Base-by-base conservation (phyloP, 2,797 vertebrate genomes). In the Carcharodon carcharias region DNA sequence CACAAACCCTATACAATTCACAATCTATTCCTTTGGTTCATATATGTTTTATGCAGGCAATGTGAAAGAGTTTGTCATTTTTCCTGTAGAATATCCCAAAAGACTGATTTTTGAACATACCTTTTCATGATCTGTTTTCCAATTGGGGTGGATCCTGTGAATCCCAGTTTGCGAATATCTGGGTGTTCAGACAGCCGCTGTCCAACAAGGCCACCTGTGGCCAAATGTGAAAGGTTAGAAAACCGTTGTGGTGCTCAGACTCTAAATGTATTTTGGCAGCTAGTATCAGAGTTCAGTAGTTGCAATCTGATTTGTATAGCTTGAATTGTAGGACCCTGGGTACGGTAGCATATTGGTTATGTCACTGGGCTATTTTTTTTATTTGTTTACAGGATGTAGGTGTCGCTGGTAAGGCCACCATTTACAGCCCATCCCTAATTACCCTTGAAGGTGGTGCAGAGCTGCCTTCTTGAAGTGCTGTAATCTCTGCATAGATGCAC, bases 41-140 rank as follows among this genome's bases (percentile, higher is more conserved):
- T 35, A 69, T 69, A 73, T 1, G 26, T 73, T 12, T 77, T 35
- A n/a, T n/a, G 35, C 31, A 77, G 3, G 11, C 9, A 77, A n/a
- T 26, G 23, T 12, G 73, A 8, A 1, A 26, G 23, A 12, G 73
- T 77, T 77, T 77, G 35, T n/a, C 35, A n/a, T 77, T 35, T 11
- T n/a, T 45, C 6, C 40, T 45, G 16, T 45, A 3, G 77, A 23
- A 23, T 0, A 85, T 85, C 21, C 18, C 45, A 4, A 85, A 50
- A 21, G n/a, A 85, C 4, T 6, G 40, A 21, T 50, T 85, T 7
- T 85, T 50, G 21, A 35, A 92, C 63, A 0, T 3, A 99, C 99
- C 99, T 99, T 97, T 99, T 99, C 99, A 99, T 99, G 97, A 99
- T 99, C 97, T 99, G 98, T 97, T 99, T 99, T 87, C 99, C 99